These are phyloP conservation scores for Dysdera silvatica DNA, from an alignment of 1,140 invertebrate genomes.

Conservation along the genomic window DNA sequence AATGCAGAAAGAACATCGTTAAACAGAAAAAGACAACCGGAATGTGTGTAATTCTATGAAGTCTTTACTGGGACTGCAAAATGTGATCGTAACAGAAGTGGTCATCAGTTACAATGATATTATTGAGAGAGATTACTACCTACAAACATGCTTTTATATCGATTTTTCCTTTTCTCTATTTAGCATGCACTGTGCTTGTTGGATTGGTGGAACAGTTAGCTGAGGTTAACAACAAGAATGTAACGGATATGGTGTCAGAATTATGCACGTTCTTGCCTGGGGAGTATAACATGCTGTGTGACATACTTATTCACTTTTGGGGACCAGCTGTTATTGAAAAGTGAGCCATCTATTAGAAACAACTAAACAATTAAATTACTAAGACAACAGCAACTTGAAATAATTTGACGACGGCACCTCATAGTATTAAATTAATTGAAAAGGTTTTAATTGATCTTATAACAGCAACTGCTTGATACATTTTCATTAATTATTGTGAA, in stretches of 20 bases:
- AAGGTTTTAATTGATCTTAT: neutral
- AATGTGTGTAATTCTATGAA: neutral
- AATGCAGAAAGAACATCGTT: too few species aligned
- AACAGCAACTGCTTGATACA: neutral
- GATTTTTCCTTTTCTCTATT: neutral
- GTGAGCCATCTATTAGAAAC: constrained; percentile 17
- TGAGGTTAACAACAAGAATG: constrained; percentile 16
- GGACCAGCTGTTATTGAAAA: constrained; percentile 25
- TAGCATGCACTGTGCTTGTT: constrained; percentile 24
- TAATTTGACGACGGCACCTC: neutral
- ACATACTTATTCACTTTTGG: constrained; percentile 20
- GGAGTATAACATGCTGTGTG: constrained; percentile 11
- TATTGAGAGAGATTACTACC: too few species aligned
- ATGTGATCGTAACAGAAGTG: neutral
- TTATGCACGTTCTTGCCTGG: constrained; percentile 12
- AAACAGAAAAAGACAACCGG: too few species aligned
- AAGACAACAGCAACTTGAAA: neutral
- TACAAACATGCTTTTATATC: neutral
- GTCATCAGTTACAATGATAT: neutral
- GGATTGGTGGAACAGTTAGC: constrained; percentile 23
- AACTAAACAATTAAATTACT: neutral
- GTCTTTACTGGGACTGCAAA: too few species aligned
- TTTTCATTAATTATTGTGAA: neutral
- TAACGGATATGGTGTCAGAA: constrained; percentile 17
- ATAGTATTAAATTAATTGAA: neutral